These are phyloP conservation scores for Upupa epops DNA, from an alignment of 2,113 vertebrate species.

Conservation along the genomic window DNA sequence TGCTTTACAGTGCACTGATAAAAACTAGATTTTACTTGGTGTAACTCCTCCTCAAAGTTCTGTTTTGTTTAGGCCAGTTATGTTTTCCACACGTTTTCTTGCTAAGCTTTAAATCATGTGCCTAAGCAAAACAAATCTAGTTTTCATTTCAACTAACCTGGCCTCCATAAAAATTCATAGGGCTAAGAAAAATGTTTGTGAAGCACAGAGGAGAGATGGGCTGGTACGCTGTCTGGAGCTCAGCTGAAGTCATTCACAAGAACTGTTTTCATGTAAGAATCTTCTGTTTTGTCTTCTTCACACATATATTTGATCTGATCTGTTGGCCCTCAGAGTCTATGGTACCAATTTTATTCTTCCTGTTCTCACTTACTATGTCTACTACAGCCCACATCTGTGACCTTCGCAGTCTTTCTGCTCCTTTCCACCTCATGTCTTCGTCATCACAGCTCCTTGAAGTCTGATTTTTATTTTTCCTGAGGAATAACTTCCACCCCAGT, in stretches of 20 bases:
- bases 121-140: constrained; percentile 3
- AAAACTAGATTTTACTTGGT: constrained; percentile 2
- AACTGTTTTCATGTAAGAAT: neutral
- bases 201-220: neutral
- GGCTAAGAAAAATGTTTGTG: neutral
- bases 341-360: constrained; percentile 37
- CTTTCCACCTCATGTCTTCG: neutral
- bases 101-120: neutral
- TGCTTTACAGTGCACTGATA: neutral
- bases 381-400: constrained; percentile 9
- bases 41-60: neutral
- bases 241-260: neutral
- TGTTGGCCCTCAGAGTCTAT: neutral
- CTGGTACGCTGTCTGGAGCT: neutral
- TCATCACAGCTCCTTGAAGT: neutral
- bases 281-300: constrained; percentile 52
- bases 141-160: constrained; percentile 35
- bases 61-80: neutral
- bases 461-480: neutral
- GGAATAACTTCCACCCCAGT: neutral
- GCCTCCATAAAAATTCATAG: constrained; percentile 30
- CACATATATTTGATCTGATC: constrained; percentile 30
- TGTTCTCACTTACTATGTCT: constrained; percentile 11
- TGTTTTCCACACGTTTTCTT: neutral
- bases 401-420: neutral